These are phyloP conservation scores for Actinopyga echinites DNA, from an alignment of 53 echinoderm and acorn worm genomes.

Conservation along the genomic window DNA sequence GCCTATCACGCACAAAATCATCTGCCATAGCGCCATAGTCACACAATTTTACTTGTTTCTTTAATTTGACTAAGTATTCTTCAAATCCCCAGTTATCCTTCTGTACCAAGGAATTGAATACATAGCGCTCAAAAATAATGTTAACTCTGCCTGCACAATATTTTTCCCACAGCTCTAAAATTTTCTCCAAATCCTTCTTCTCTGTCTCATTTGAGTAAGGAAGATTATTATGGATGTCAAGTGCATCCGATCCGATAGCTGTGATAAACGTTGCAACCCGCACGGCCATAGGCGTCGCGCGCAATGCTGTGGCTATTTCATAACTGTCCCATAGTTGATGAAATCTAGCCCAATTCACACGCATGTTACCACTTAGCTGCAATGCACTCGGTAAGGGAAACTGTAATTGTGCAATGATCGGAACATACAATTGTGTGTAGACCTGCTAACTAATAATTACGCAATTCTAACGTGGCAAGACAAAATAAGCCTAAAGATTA, in stretches of 20 bases:
- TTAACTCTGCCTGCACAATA: slow-evolving; percentile 39
- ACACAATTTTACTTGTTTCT: too few species aligned
- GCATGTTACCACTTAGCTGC: too few species aligned
- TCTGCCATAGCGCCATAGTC: neutral
- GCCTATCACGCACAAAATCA: too few species aligned
- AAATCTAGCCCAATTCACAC: too few species aligned
- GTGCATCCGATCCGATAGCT: slow-evolving; percentile 39
- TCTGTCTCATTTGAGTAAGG: slow-evolving; percentile 49
- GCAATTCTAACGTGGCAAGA: too few species aligned
- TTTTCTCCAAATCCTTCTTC: slow-evolving; percentile 25
- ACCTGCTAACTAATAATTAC: too few species aligned
- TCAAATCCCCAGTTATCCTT: slow-evolving; percentile 15
- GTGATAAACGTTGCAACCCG: slow-evolving; percentile 51
- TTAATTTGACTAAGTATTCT: slow-evolving; percentile 23
- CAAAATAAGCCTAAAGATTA: too few species aligned
- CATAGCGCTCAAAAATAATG: slow-evolving; percentile 39
- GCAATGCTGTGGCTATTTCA: slow-evolving; percentile 48
- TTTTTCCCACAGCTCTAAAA: slow-evolving; percentile 47
- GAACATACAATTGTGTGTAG: too few species aligned
- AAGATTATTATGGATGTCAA: slow-evolving; percentile 37
- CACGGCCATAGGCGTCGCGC: neutral
- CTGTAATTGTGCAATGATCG: too few species aligned
- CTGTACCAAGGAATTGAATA: slow-evolving; percentile 42
- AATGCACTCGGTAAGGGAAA: too few species aligned
- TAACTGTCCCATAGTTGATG: slow-evolving; percentile 66